Base-by-base conservation (phyloP, 2,888 invertebrate genomes). In the Ischnus inquisitorius region DNA sequence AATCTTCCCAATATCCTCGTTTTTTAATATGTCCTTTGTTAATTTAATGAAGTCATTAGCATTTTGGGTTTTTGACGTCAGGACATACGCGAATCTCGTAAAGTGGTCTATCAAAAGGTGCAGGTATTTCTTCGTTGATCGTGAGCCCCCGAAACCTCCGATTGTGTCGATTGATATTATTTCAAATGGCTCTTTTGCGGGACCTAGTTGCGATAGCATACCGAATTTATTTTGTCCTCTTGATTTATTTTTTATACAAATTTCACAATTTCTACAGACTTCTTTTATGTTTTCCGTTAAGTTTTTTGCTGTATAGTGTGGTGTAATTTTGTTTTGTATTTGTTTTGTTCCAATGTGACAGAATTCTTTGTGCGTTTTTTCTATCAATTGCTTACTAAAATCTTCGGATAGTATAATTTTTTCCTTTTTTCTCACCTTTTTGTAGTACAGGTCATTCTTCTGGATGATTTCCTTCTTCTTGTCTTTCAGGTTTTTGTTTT, bases 121-220 rank as follows among this genome's bases (percentile, higher is more conserved):
- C 19, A 54, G 16, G 19, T 54, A 54, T 54, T 54, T 54, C 16
- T 54, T 54, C 16, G 54, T 54, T 16, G 54, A 54, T 8, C 54
- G 16, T 19, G 54, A 54, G 1, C 54, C 54, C 8, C 54, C 19
- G 19, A 54, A 19, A 8, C 54, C 54, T 16, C 54, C 54, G 54
- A 54, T 54, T 2, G 54, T 54, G 54, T 54, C n/a, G 2, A 54
- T 54, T 5, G 54, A 54, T 5, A 54, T 19, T 19, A 54, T 54
- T 16, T 54, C 19, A 16, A 16, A 54, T 16, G 54, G 54, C 16
- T 6, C 6, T 8, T 8, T 54, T 19, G 54, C 19, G 2, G 54
- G 19, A 19, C 54, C 19, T 19, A 54, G 8, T 54, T 54, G 54
- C 2, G 54, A 54, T 19, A 54, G 2, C 19, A 54, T 16, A 19